Evolutionary conservation across 2,797 vertebrate species (phyloP).

Genomic region (Kryptopterus vitreolus): DNA sequence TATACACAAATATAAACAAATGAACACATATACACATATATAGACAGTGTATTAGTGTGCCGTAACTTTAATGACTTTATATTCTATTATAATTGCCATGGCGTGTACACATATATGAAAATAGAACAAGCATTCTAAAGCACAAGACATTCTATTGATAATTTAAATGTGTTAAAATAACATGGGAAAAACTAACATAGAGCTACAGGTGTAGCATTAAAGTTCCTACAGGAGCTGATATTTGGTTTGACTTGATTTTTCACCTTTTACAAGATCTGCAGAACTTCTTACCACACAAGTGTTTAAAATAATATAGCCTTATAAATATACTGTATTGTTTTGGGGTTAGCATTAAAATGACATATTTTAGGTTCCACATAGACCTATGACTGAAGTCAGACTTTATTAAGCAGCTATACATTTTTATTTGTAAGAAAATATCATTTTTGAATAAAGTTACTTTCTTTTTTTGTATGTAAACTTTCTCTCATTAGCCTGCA

Average conservation of each 20-base stretch:
- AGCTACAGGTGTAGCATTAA: not conserved
- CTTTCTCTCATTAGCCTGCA: not conserved
- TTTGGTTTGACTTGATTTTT: not conserved
- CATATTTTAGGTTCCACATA: too few species aligned
- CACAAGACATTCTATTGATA: not conserved
- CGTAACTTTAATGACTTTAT: not conserved
- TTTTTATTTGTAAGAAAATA: not conserved
- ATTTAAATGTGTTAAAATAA: not conserved
- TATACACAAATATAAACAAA: too few species aligned
- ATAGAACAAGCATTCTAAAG: not conserved
- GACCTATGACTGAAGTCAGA: not conserved
- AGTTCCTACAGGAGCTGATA: not conserved
- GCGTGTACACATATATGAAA: not conserved
- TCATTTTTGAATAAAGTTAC: too few species aligned
- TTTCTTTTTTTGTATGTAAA: not conserved
- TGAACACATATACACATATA: too few species aligned
- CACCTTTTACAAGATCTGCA: not conserved
- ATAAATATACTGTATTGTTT: not conserved
- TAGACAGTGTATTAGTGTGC: too few species aligned
- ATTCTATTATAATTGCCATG: not conserved
- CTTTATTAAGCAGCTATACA: not conserved
- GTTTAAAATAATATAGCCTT: too few species aligned
- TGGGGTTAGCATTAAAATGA: not conserved
- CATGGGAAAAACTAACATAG: not conserved
- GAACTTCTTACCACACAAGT: not conserved